Percentiles rank a stretch among this genome's conserved stretches.
Conservation (phyloP, 2,797 vertebrate species). For the Falco cherrug region DNA sequence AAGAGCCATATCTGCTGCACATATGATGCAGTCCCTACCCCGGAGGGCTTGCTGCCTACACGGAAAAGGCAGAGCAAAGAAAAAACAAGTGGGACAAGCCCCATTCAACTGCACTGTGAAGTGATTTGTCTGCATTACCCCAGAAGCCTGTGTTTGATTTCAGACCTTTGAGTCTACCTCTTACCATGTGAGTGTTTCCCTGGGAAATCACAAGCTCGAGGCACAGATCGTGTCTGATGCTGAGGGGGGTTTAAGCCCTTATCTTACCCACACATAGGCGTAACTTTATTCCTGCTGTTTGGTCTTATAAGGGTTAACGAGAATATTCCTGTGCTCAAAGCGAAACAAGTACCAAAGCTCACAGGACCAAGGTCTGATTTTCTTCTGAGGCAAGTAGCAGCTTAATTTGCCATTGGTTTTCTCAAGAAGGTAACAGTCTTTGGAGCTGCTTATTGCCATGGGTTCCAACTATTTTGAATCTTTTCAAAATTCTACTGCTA, state of each 20-base stretch:
- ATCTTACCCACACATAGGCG: background rate
- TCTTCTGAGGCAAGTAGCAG: background rate
- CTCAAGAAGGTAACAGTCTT: background rate
- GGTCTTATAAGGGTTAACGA: background rate
- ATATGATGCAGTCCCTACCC: rapidly evolving
- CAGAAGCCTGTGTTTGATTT: background rate
- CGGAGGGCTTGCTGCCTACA: rapidly evolving
- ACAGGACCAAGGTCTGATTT: background rate
- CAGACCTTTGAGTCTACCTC: background rate
- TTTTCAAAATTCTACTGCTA: background rate
- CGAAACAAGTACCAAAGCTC: background rate
- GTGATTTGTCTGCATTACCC: background rate
- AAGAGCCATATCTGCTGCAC: background rate
- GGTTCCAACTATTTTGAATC: background rate
- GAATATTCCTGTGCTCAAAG: background rate
- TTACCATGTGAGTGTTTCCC: background rate
- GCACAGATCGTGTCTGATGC: background rate
- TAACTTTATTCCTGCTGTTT: background rate
- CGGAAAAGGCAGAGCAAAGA: background rate
- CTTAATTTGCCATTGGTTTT: background rate
- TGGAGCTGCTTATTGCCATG: background rate
- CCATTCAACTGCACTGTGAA: rapidly evolving
- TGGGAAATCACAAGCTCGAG: background rate
- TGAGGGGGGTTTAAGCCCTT: background rate
- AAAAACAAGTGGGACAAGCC: rapidly evolving